Percentiles rank a stretch among this genome's conserved stretches.
Conservation (phyloP, 1,140 invertebrate species). For the Chironomus tepperi region DNA sequence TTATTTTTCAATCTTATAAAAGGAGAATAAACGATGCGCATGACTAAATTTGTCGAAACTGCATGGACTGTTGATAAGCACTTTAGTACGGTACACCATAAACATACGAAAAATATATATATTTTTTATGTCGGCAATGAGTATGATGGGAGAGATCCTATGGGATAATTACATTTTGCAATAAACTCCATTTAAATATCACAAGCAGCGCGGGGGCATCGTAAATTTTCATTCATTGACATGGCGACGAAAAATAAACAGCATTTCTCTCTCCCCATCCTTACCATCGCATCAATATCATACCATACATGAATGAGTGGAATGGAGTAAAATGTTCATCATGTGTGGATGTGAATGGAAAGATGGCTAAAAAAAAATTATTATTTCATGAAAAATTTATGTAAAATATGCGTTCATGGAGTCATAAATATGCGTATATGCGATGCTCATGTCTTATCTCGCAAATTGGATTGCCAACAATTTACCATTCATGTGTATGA, state of each 20-base stretch:
- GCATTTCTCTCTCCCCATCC: neutral
- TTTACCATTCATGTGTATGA: slow-evolving; percentile 6
- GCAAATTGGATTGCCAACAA: slow-evolving; percentile 12
- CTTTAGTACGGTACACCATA: too few relatives aligned
- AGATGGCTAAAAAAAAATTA: neutral
- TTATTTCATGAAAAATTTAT: neutral
- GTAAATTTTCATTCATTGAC: slow-evolving; percentile 7
- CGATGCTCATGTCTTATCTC: slow-evolving; percentile 11
- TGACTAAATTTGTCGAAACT: too few relatives aligned
- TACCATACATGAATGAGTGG: neutral
- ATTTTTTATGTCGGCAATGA: too few relatives aligned
- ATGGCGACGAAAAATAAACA: neutral
- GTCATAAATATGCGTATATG: slow-evolving; percentile 13
- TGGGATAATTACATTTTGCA: slow-evolving; percentile 13
- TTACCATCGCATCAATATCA: neutral
- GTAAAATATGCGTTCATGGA: slow-evolving; percentile 12
- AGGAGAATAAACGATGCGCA: too few relatives aligned
- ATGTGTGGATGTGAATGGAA: too few relatives aligned
- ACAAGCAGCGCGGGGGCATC: neutral
- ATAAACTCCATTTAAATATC: slow-evolving; percentile 14
- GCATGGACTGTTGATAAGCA: too few relatives aligned
- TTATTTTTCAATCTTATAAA: neutral
- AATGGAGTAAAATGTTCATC: neutral
- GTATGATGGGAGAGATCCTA: neutral
- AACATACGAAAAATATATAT: too few relatives aligned